Evolutionary conservation across 2,888 invertebrate species (phyloP).

Genomic region (Phanerotoma sp.): DNA sequence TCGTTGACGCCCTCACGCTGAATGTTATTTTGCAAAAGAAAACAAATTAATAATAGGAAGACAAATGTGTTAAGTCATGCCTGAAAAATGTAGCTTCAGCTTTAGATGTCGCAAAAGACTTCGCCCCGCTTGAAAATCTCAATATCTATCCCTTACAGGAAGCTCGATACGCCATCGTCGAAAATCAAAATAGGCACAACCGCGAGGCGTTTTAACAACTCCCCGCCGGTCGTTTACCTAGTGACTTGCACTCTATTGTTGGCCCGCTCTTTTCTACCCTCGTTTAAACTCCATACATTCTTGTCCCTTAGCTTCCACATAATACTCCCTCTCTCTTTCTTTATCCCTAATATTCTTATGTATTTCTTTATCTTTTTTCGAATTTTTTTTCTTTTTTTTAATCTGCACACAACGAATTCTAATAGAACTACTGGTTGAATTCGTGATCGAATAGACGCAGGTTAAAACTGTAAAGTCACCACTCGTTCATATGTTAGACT

Average conservation of each 20-base stretch:
- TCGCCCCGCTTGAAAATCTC: conserved; percentile 1
- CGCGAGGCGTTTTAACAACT: conserved; percentile 53
- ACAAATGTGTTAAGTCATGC: not conserved
- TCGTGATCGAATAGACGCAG: conserved; percentile 47
- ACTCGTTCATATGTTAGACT: conserved; percentile 56
- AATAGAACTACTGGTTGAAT: conserved; percentile 49
- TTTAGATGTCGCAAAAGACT: not conserved
- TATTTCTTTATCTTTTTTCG: conserved; percentile 21
- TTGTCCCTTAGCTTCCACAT: conserved; percentile 17
- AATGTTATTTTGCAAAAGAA: no score
- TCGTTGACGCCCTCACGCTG: no score
- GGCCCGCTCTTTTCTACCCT: conserved; percentile 36
- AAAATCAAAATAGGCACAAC: conserved; percentile 45
- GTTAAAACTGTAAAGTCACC: conserved; percentile 55
- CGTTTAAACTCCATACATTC: conserved; percentile 24
- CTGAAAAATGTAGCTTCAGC: not conserved
- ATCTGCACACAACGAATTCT: conserved; percentile 49
- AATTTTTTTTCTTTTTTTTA: conserved; percentile 43
- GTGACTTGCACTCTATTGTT: conserved; percentile 57
- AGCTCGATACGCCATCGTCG: conserved; percentile 11
- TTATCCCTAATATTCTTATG: conserved; percentile 12
- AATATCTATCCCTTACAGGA: conserved; percentile 22
- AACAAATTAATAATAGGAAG: no score
- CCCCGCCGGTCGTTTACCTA: conserved; percentile 55
- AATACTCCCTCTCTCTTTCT: conserved; percentile 23